A percentile compares a stretch with the other conserved stretches of the same genome.
Conservation (phyloP, 2,113 vertebrate genomes). For the Anolis sagrei region DNA sequence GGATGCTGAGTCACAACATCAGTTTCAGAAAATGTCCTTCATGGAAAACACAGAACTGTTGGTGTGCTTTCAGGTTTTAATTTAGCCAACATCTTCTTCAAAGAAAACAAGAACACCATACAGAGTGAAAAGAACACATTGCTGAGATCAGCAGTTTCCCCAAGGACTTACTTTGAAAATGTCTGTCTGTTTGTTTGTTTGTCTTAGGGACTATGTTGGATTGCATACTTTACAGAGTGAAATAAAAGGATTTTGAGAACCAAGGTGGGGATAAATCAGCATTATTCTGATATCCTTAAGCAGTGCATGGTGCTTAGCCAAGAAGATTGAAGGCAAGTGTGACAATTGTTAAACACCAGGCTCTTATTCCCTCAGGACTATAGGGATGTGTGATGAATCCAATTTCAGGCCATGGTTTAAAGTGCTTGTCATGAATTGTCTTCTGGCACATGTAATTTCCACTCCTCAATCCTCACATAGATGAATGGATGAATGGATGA, state of each 20-base stretch:
- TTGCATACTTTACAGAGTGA: not conserved
- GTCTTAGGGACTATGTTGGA: not conserved
- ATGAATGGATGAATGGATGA: not conserved
- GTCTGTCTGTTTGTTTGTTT: not conserved
- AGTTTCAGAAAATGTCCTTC: slow-evolving; percentile 41
- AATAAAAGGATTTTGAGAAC: not conserved
- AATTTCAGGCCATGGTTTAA: not conserved
- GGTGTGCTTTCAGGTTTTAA: slow-evolving; percentile 7
- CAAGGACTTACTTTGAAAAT: not conserved
- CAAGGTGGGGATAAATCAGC: not conserved
- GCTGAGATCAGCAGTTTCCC: not conserved
- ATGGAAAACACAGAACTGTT: slow-evolving; percentile 16
- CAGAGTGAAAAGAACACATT: not conserved
- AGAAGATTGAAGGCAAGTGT: not conserved
- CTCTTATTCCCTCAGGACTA: not conserved
- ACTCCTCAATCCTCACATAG: not conserved
- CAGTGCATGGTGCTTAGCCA: not conserved
- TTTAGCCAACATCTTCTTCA: slow-evolving; percentile 9
- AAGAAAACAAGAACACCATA: not conserved
- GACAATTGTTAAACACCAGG: not conserved
- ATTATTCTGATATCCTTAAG: not conserved
- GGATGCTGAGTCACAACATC: slow-evolving; percentile 27
- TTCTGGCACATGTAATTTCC: not conserved
- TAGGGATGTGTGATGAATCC: not conserved
- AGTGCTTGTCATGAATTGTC: not conserved